Conservation (phyloP, 1,140 invertebrate genomes). For the Ceratitis capitata region DNA sequence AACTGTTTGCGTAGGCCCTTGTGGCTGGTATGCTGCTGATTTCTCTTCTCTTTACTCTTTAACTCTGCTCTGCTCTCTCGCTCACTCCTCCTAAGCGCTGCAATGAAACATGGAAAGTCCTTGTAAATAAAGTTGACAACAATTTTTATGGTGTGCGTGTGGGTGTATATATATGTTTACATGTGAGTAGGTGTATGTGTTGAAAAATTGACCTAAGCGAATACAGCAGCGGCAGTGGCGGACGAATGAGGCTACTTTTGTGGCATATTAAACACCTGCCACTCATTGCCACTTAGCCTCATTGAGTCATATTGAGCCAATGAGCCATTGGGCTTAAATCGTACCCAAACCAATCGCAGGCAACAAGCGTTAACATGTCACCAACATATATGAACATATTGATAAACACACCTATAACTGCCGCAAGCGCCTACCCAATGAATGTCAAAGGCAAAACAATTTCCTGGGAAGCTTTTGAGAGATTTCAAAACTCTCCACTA, state of each 20-base stretch:
- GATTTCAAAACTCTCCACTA: too few relatives aligned
- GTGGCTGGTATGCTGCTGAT: not conserved
- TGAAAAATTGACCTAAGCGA: not conserved
- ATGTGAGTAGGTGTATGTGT: too few relatives aligned
- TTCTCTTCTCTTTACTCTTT: not conserved
- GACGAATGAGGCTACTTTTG: slow-evolving; percentile 26
- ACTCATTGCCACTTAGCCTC: not conserved
- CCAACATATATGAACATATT: not conserved
- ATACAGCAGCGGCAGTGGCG: not conserved
- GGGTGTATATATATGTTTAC: too few relatives aligned
- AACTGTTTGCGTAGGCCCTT: not conserved
- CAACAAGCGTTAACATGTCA: not conserved
- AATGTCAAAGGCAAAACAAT: too few relatives aligned
- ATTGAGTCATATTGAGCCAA: slow-evolving; percentile 27
- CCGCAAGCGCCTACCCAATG: too few relatives aligned
- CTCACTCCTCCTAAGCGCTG: not conserved
- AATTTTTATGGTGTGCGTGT: not conserved
- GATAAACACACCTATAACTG: too few relatives aligned
- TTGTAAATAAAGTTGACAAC: slow-evolving; percentile 37
- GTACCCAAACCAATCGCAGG: not conserved
- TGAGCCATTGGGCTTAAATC: not conserved
- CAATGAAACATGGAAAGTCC: slow-evolving; percentile 35
- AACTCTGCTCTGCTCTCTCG: not conserved
- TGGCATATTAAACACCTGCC: slow-evolving; percentile 33
- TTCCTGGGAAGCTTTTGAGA: too few relatives aligned